These are phyloP conservation scores for Lochmaea crataegi DNA, from an alignment of 2,888 invertebrate species.

Conservation along the genomic window DNA sequence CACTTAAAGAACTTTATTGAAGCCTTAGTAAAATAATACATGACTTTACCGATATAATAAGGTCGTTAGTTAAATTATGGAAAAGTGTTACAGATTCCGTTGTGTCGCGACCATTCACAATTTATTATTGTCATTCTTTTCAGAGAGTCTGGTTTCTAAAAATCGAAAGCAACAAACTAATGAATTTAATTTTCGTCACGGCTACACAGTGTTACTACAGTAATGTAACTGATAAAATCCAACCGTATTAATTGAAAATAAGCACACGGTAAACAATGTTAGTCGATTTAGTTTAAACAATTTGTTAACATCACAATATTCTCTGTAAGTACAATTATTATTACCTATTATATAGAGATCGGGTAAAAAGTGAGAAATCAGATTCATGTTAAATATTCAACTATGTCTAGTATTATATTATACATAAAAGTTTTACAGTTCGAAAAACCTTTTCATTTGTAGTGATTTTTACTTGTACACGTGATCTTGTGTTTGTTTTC, in stretches of 20 bases:
- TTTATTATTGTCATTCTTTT: neutral
- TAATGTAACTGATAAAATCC: neutral
- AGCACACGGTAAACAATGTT: neutral
- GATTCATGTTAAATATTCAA: too few species aligned
- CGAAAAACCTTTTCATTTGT: too few species aligned
- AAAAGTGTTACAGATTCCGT: neutral
- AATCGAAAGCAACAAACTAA: neutral
- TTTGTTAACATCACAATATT: neutral
- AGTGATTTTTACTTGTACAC: too few species aligned
- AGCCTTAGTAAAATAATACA: too few species aligned
- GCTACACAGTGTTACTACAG: neutral
- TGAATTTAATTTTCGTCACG: slow-evolving; percentile 1
- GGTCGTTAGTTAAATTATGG: neutral
- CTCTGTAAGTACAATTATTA: neutral
- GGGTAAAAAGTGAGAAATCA: neutral
- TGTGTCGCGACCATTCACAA: neutral
- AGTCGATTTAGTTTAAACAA: neutral
- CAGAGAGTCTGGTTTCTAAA: neutral
- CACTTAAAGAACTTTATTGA: too few species aligned
- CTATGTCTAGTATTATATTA: too few species aligned
- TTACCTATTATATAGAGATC: neutral
- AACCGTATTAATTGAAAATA: neutral
- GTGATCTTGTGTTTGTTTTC: too few species aligned
- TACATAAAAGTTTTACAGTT: too few species aligned
- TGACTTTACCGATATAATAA: neutral